phyloP scores from a whole-genome alignment of 1,140 invertebrate genomes.

The Pogonus chalceus region DNA sequence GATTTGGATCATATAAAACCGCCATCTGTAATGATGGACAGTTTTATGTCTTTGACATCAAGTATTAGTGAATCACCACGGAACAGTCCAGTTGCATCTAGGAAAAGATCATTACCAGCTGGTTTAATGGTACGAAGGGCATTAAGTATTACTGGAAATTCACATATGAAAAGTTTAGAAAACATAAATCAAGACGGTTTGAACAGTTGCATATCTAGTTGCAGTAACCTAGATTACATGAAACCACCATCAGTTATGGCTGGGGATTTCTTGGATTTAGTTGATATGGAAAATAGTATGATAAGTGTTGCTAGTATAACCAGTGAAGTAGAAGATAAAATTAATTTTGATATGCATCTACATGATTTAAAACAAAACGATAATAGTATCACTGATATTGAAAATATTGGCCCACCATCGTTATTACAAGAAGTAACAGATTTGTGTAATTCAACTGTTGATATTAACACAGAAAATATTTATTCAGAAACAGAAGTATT shows the following conservation, averaged over 20 bases:
- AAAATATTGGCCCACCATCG: conserved; percentile 53
- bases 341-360: conserved; percentile 37
- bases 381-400: conserved; percentile 48
- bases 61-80: conserved; percentile 39
- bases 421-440: conserved; percentile 50
- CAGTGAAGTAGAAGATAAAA: conserved; percentile 61
- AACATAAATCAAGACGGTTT: conserved; percentile 27
- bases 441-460: conserved; percentile 48
- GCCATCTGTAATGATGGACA: conserved; percentile 65
- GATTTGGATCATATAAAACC: conserved; percentile 69
- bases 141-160: conserved; percentile 49
- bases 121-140: conserved; percentile 59
- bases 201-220: conserved; percentile 42
- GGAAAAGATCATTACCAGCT: conserved; percentile 58
- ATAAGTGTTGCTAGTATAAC: conserved; percentile 73
- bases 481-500: conserved; percentile 45
- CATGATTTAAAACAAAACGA: conserved; percentile 24
- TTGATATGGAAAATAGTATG: conserved; percentile 67
- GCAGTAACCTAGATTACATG: conserved; percentile 62
- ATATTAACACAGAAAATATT: conserved; percentile 46
- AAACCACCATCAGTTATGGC: conserved; percentile 74
- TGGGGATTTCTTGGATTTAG: conserved; percentile 57
- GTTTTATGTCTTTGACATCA: conserved; percentile 47
- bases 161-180: conserved; percentile 44
- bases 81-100: conserved; percentile 30